Evolutionary conservation across 2,797 vertebrate species (phyloP).

Genomic region (Peromyscus melanophrys): DNA sequence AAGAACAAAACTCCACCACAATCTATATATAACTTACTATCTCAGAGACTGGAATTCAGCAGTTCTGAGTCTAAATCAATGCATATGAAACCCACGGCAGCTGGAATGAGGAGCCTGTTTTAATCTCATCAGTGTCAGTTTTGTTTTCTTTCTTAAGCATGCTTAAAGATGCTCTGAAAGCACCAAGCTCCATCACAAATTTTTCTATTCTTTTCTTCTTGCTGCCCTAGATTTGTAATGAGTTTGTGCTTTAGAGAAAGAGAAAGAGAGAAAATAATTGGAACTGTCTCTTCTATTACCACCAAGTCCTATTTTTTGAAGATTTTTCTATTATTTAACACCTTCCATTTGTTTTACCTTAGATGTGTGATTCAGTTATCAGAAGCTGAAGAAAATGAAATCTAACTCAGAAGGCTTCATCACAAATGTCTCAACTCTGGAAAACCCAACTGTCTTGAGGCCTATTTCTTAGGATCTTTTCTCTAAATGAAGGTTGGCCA

Average conservation of each 20-base stretch:
- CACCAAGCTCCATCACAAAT: not conserved
- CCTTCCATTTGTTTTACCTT: constrained; percentile 75
- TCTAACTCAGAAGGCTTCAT: not conserved
- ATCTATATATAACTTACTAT: constrained; percentile 9
- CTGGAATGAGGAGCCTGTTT: constrained; percentile 3
- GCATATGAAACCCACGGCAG: not conserved
- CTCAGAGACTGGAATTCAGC: constrained; percentile 37
- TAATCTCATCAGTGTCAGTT: not conserved
- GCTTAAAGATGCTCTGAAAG: constrained; percentile 52
- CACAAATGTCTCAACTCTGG: not conserved
- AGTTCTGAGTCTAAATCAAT: not conserved
- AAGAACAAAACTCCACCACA: not conserved
- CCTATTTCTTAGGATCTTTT: not conserved
- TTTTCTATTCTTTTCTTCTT: constrained; percentile 50
- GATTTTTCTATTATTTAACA: constrained; percentile 77
- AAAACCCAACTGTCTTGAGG: not conserved
- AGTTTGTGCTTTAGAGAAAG: constrained; percentile 46
- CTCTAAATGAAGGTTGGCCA: not conserved
- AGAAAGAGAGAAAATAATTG: constrained; percentile 70
- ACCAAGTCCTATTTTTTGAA: constrained; percentile 56
- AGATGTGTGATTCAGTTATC: constrained; percentile 69
- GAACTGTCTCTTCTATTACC: constrained; percentile 59
- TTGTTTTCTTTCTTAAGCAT: constrained; percentile 27
- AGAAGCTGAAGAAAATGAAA: constrained; percentile 61
- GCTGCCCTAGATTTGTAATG: constrained; percentile 48